A percentile compares a stretch with the other conserved stretches of the same genome.
These are phyloP conservation scores for Tympanuchus pallidicinctus DNA, from an alignment of 2,113 vertebrate species.

Conservation along the genomic window DNA sequence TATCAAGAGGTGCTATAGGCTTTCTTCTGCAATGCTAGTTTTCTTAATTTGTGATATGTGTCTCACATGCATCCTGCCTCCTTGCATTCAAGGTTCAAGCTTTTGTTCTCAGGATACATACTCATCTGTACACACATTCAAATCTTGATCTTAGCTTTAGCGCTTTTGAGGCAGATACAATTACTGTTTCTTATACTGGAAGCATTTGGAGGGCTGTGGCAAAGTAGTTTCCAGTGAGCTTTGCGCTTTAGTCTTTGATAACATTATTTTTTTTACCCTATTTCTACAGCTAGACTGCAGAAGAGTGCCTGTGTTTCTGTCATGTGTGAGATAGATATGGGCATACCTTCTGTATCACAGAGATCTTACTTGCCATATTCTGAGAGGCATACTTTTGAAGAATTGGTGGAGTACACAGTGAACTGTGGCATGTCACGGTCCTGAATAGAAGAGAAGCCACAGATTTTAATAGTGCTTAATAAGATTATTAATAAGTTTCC, in stretches of 20 bases:
- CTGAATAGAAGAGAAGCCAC: not conserved
- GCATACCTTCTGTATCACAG: not conserved
- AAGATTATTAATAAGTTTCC: not conserved
- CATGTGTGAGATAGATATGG: not conserved
- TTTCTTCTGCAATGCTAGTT: not conserved
- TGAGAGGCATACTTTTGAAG: not conserved
- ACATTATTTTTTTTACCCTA: not conserved
- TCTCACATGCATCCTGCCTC: not conserved
- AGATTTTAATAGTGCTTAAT: not conserved
- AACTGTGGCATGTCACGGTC: not conserved
- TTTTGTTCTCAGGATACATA: not conserved
- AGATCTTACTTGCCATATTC: not conserved
- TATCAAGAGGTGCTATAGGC: not conserved
- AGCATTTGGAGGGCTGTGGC: not conserved
- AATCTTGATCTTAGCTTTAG: not conserved
- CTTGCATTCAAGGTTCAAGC: accelerated
- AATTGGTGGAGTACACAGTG: not conserved
- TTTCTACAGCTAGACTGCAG: not conserved
- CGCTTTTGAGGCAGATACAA: not conserved
- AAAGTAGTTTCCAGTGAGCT: not conserved
- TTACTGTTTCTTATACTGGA: not conserved
- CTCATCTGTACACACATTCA: not conserved
- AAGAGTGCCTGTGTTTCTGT: not conserved
- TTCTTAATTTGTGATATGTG: not conserved
- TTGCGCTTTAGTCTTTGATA: not conserved